These are phyloP conservation scores for Lepidocyrtoides sp. DNA, from an alignment of 2,888 invertebrate genomes.

Conservation along the genomic window DNA sequence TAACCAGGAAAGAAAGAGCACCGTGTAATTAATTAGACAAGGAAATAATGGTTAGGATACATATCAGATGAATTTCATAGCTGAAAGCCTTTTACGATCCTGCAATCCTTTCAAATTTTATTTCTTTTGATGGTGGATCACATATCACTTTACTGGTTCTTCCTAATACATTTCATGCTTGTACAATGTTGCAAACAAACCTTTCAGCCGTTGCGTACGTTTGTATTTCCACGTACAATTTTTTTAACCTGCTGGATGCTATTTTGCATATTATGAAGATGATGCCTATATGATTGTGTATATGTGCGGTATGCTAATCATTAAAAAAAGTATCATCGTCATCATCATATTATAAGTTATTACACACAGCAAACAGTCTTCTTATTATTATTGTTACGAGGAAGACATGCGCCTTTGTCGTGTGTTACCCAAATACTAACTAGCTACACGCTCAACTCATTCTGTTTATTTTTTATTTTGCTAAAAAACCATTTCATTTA, in stretches of 20 bases:
- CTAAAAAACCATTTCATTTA: slow-evolving; percentile 18
- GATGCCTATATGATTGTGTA: background rate
- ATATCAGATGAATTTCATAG: slow-evolving; percentile 66
- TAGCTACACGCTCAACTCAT: slow-evolving; percentile 23
- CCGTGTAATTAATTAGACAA: slow-evolving; percentile 79
- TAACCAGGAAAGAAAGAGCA: slow-evolving; percentile 65
- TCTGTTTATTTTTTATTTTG: background rate
- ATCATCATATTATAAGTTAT: slow-evolving; percentile 29
- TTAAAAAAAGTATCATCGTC: slow-evolving; percentile 1
- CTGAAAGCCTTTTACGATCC: slow-evolving; percentile 56
- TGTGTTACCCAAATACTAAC: slow-evolving; percentile 7
- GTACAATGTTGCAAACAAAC: background rate
- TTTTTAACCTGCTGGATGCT: slow-evolving; percentile 52
- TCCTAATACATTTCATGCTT: background rate
- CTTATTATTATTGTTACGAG: background rate
- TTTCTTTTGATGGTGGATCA: slow-evolving; percentile 49
- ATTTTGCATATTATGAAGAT: slow-evolving; percentile 48
- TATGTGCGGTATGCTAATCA: slow-evolving; percentile 41
- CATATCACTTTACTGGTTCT: slow-evolving; percentile 8
- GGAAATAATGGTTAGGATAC: slow-evolving; percentile 69
- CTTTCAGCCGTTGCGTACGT: background rate
- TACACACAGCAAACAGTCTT: slow-evolving; percentile 25
- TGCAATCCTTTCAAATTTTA: slow-evolving; percentile 59
- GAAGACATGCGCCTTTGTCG: slow-evolving; percentile 12
- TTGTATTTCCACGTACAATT: slow-evolving; percentile 1